Evolutionary conservation across 2,797 vertebrate species (phyloP).

Genomic region (Hylomyscus alleni): DNA sequence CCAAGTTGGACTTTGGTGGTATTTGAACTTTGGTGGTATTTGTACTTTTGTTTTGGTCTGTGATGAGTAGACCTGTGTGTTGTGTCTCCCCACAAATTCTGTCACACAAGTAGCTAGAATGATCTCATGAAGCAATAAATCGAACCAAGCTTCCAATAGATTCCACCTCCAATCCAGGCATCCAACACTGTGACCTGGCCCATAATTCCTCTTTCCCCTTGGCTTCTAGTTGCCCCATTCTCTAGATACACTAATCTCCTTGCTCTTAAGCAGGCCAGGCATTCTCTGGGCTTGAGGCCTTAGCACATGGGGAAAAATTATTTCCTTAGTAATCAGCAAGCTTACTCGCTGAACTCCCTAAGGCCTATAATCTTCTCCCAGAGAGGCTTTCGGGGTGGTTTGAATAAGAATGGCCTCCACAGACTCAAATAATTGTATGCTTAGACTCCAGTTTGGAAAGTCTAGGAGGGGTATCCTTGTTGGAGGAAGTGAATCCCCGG

Average conservation of each 20-base stretch:
- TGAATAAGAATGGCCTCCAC: not conserved
- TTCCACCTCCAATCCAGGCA: not conserved
- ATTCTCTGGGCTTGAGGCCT: not conserved
- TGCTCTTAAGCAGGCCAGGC: not conserved
- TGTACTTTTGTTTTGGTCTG: not conserved
- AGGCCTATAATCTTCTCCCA: not conserved
- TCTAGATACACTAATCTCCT: not conserved
- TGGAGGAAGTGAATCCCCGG: not conserved
- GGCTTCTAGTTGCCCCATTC: not conserved
- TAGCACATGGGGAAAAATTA: not conserved
- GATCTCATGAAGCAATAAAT: not conserved
- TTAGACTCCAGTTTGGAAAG: not conserved
- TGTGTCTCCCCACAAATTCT: not conserved
- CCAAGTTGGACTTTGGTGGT: not conserved
- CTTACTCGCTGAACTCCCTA: not conserved
- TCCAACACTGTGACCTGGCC: not conserved
- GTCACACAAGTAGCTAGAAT: not conserved
- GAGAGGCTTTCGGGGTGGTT: not conserved
- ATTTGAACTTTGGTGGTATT: not conserved
- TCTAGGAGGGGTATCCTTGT: not conserved
- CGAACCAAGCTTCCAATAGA: not conserved
- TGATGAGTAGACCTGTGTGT: too few species aligned
- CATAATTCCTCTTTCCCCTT: too few species aligned
- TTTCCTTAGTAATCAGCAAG: not conserved
- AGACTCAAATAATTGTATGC: not conserved